A percentile compares a stretch with the other conserved stretches of the same genome.
Conservation (phyloP, 2,888 invertebrate species). For the Acanthosepion esculentum region DNA sequence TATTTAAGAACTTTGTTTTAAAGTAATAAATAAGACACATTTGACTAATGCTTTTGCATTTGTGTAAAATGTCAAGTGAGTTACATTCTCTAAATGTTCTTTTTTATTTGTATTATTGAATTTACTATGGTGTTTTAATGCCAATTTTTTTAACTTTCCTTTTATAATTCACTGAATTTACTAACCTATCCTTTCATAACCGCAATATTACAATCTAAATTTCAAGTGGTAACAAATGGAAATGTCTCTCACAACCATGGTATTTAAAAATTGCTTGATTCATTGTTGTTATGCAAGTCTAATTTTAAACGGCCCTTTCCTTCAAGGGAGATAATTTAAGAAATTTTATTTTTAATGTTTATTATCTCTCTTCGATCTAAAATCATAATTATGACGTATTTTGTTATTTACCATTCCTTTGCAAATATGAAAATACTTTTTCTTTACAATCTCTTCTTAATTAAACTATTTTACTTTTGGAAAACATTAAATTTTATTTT, state of each 20-base stretch:
- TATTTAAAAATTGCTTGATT: constrained; percentile 13
- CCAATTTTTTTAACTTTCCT: neutral
- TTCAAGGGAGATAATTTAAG: neutral
- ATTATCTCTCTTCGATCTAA: neutral
- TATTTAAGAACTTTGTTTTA: too few species aligned
- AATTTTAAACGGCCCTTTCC: neutral
- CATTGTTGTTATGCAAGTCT: neutral
- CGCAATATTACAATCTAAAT: neutral
- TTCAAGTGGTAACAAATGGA: neutral
- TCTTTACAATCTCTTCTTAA: neutral
- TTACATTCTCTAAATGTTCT: neutral
- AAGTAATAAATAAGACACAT: too few species aligned
- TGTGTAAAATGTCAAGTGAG: neutral
- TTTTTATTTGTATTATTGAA: neutral
- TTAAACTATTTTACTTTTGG: neutral
- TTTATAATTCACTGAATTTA: neutral
- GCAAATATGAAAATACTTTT: neutral
- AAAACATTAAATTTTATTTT: neutral
- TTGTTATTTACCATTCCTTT: too few species aligned
- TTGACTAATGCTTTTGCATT: too few species aligned
- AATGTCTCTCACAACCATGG: constrained; percentile 6
- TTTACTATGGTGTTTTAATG: neutral
- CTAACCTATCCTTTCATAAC: neutral
- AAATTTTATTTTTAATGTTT: neutral
- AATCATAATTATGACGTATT: neutral